Base-by-base conservation (phyloP, 2,113 vertebrate genomes). In the Callipepla californica region DNA sequence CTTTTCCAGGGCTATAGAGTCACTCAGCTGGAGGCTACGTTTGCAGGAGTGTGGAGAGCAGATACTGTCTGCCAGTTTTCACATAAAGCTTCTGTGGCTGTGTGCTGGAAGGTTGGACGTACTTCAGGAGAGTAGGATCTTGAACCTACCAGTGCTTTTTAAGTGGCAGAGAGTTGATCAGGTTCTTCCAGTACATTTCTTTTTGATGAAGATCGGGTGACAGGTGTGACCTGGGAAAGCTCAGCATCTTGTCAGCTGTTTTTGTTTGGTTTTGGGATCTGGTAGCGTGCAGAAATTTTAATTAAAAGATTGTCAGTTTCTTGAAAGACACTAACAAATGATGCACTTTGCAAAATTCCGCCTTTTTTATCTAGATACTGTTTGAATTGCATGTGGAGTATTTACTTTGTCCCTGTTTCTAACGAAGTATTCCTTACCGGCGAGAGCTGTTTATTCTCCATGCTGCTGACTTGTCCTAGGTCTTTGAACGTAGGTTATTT, bases 401-500 rank as follows among this genome's bases (percentile, higher is more conserved):
- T 76, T 89, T 83, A 67, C 78, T 92, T 30, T n/a, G 13, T 74
- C 51, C 57, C 36, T 80, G 19, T 66, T 82, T 80, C 50, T 91
- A 59, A n/a, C 85, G 66, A 26, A 87, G 58, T 73, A 42, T 32
- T 93, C 25, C 70, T 89, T 90, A 82, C 81, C 66, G 72, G 47
- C 57, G 36, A 66, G 75, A 83, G 44, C 59, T n/a, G 6, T 70
- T 91, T 91, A n/a, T 61, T 85, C 32, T 82, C 19, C 18, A 0
- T 79, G 21, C 18, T 89, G 72, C 79, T 93, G 80, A 92, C 76
- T 80, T 57, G 12, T 68, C 61, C 48, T 87, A 0, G 80, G 85
- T 80, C 85, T 92, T 95, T 93, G 81, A 95, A 89, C 70, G 6
- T 66, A 53, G 51, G 70, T 77, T 91, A 91, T 44, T 95, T 91